Base-by-base conservation (phyloP, 1,140 invertebrate genomes). In the Dinoponera quadriceps region DNA sequence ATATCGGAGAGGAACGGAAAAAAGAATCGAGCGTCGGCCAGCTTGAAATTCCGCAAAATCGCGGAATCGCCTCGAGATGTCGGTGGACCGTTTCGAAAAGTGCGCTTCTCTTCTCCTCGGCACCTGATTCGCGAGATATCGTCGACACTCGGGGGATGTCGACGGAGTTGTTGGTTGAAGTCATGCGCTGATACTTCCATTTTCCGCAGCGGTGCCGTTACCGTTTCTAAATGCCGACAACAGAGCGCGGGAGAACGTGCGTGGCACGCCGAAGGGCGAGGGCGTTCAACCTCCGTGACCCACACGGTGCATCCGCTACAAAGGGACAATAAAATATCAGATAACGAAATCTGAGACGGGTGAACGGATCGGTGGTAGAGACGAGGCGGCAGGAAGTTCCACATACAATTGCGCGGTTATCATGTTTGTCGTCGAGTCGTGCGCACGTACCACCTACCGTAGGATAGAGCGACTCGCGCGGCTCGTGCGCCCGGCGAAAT, bases 241-340 rank as follows among this genome's bases (percentile, higher is more conserved):
- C 33, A 55, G 38, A 49, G 11, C 55, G 18, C 27, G 27, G 38
- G 27, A 60, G 44, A 14, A n/a, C 27, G 38, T 44, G 38, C 20
- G 5, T 25, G 38, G 49, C 59, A 82, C 44, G 18, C 38, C 44
- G 51, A 66, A 57, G 33, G 62, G 14, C 33, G 29, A 65, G 51
- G 48, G n/a, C 38, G 29, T 82, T 72, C 68, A 73, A 63, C 69
- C 44, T 74, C 25, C 27, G 27, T 82, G 71, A 74, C 20, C 69
- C 54, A 9, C 20, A n/a, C 20, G 44, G 72, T 62, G 68, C 78
- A 82, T 44, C 27, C 55, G 55, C 55, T 55, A 83, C 69, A 78
- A 87, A 82, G 74, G 75, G 65, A 85, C 83, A 87, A 87, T 87
- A 83, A 88, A 86, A 84, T 86, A 86, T 86, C 84, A 74, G 82